These are phyloP conservation scores for Gordius sp. DNA, from an alignment of 2,888 invertebrate genomes.

Conservation along the genomic window DNA sequence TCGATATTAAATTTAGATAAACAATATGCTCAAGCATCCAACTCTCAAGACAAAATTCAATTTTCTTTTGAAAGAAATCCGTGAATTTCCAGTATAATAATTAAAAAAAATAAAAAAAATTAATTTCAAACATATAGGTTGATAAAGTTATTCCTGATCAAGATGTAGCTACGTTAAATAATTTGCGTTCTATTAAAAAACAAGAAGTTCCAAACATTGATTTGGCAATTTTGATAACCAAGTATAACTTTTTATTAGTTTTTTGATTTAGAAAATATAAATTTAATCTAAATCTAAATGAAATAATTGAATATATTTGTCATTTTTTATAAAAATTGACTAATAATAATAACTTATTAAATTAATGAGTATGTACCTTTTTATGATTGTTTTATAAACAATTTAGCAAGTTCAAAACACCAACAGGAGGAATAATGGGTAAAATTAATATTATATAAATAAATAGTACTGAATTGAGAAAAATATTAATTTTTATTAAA, in stretches of 20 bases:
- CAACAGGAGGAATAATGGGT: background rate
- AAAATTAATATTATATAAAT: background rate
- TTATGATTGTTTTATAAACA: background rate
- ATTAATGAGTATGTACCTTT: no score
- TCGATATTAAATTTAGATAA: no score
- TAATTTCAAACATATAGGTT: background rate
- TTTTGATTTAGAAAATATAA: background rate
- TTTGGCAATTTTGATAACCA: slow-evolving; percentile 4
- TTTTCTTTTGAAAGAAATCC: background rate
- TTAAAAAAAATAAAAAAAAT: background rate
- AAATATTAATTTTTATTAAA: background rate
- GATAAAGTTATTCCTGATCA: slow-evolving; percentile 1
- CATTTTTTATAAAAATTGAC: no score
- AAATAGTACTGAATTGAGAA: background rate
- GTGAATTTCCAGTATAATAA: background rate
- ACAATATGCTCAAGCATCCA: background rate
- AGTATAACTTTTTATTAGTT: background rate
- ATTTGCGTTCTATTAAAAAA: background rate
- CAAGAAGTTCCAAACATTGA: background rate
- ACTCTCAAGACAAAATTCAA: background rate
- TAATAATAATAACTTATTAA: no score
- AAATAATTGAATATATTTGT: no score
- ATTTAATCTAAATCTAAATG: no score
- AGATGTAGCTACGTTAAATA: background rate
- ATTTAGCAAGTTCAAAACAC: background rate